Conservation (phyloP, 2,888 invertebrate species). For the Platerodrilus igneus region DNA sequence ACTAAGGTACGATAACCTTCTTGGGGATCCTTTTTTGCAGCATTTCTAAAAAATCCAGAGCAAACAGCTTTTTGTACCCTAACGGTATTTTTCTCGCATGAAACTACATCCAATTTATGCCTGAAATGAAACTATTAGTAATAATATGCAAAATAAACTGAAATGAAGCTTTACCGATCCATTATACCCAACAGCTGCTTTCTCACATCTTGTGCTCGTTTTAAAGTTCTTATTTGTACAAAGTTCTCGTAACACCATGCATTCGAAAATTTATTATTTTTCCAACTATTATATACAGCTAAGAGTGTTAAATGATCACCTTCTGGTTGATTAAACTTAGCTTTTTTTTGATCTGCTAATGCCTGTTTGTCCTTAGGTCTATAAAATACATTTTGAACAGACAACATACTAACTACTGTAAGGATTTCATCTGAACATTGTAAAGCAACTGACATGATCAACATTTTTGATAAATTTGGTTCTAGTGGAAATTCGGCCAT, state of each 20-base stretch:
- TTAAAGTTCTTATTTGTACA: constrained; percentile 93
- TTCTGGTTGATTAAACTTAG: constrained; percentile 98
- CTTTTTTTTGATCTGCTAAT: constrained; percentile 96
- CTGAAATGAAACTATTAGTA: constrained; percentile 46
- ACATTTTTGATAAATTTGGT: constrained; percentile 95
- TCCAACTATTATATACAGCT: constrained; percentile 99
- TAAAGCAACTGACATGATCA: constrained; percentile 97
- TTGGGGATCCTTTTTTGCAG: constrained; percentile 98
- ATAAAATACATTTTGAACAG: constrained; percentile 98
- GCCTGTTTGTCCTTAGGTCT: constrained; percentile 94
- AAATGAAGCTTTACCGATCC: constrained; percentile 65
- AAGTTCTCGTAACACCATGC: constrained; percentile 99
- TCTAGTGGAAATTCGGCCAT: constrained; percentile 99
- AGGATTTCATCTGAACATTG: constrained; percentile 97
- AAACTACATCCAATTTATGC: constrained; percentile 93
- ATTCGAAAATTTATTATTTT: constrained; percentile 97
- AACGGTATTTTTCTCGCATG: constrained; percentile 92
- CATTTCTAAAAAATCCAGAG: constrained; percentile 97
- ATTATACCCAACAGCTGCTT: constrained; percentile 96
- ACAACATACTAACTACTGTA: constrained; percentile 98
- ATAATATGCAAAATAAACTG: constrained; percentile 4
- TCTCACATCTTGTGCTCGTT: constrained; percentile 95
- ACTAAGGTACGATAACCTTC: constrained; percentile 96
- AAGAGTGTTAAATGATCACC: constrained; percentile 96
- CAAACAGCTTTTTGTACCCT: constrained; percentile 97